A percentile compares a stretch with the other conserved stretches of the same genome.
phyloP scores from a whole-genome alignment of 1,140 invertebrate species.

The Calycopis cecrops region DNA sequence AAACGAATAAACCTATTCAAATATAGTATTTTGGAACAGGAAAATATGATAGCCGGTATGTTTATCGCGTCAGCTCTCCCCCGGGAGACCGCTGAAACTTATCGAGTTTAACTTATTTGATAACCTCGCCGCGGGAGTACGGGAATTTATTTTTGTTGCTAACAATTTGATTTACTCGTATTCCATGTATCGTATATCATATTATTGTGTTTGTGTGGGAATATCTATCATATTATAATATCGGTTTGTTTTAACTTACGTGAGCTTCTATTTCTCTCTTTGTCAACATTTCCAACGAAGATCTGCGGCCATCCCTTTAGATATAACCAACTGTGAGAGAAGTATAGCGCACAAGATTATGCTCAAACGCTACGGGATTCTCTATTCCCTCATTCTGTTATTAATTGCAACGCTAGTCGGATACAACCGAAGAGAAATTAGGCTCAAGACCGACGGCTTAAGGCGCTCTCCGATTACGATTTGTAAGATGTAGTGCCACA shows the following conservation, averaged over 20 bases:
- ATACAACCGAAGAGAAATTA: no score
- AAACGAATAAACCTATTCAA: constrained; percentile 8
- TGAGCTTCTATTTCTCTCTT: neutral
- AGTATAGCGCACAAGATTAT: no score
- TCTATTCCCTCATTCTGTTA: no score
- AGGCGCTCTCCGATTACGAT: no score
- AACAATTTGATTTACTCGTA: constrained; percentile 15
- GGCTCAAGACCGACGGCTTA: no score
- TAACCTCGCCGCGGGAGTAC: constrained; percentile 11
- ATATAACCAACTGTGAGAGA: no score
- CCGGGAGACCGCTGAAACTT: constrained; percentile 10
- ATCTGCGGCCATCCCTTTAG: neutral
- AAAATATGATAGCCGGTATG: constrained; percentile 9
- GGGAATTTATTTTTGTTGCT: constrained; percentile 15
- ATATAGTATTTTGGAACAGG: neutral
- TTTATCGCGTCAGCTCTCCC: constrained; percentile 4
- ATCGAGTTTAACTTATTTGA: constrained; percentile 17
- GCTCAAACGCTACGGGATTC: no score
- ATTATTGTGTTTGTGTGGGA: neutral
- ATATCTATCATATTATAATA: neutral
- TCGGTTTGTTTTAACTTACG: neutral
- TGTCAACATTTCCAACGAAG: no score
- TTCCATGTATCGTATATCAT: neutral
- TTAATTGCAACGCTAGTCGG: no score
- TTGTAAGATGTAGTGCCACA: no score